These are phyloP conservation scores for Dendrolimus punctatus DNA, from an alignment of 1,140 invertebrate genomes.

Conservation along the genomic window DNA sequence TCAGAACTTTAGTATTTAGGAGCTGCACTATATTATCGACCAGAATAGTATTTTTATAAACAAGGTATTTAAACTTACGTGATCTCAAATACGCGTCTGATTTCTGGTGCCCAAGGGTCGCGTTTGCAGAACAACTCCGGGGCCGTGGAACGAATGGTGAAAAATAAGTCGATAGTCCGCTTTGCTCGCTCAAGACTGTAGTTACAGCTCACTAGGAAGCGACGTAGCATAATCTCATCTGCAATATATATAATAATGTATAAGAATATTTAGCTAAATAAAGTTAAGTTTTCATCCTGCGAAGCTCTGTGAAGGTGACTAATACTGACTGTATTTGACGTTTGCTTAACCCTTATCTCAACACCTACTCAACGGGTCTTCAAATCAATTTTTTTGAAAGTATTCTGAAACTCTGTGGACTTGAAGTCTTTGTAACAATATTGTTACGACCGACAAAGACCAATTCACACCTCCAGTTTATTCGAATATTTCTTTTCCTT, in stretches of 20 bases:
- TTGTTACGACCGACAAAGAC: too few relatives aligned
- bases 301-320: background rate
- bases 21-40: too few relatives aligned
- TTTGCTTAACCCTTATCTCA: too few relatives aligned
- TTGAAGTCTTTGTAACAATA: too few relatives aligned
- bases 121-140: slow-evolving; percentile 78
- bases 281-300: background rate
- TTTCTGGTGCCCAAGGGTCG: slow-evolving; percentile 72
- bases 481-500: too few relatives aligned
- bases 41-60: too few relatives aligned
- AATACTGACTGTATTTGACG: too few relatives aligned
- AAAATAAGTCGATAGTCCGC: slow-evolving; percentile 76
- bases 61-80: slow-evolving; percentile 54
- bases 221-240: slow-evolving; percentile 72
- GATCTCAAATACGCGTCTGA: slow-evolving; percentile 70
- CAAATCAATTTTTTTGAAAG: too few relatives aligned
- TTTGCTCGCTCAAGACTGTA: slow-evolving; percentile 74
- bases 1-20: too few relatives aligned
- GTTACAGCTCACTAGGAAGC: slow-evolving; percentile 69
- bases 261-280: background rate
- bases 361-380: too few relatives aligned
- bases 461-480: too few relatives aligned
- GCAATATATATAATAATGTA: slow-evolving; percentile 13
- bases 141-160: slow-evolving; percentile 74
- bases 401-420: too few relatives aligned